Conservation (phyloP, 2,113 vertebrate species). For the Percina caprodes region DNA sequence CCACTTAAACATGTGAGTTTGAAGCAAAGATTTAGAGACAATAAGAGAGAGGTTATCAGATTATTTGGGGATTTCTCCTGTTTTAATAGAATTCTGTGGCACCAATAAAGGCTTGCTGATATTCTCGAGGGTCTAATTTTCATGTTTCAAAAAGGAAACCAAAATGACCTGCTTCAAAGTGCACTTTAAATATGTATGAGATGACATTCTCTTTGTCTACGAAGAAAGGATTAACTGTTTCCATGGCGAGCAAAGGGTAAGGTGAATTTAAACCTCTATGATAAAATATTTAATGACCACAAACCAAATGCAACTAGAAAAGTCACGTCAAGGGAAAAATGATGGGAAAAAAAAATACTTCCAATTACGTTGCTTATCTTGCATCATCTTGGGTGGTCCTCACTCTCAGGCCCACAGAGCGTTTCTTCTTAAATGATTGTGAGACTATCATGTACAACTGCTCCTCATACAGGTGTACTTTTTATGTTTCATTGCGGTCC, state of each 20-base stretch:
- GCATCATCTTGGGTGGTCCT: neutral
- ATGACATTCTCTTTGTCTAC: neutral
- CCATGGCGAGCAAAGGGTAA: neutral
- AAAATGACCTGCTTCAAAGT: neutral
- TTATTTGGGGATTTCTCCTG: neutral
- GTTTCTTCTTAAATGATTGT: neutral
- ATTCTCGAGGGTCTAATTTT: neutral
- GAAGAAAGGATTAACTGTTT: neutral
- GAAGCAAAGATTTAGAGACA: conserved; percentile 4
- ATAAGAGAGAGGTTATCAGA: neutral
- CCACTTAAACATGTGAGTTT: conserved; percentile 64
- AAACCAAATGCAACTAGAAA: neutral
- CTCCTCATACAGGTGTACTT: neutral
- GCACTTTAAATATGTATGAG: neutral
- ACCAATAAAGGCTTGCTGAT: neutral
- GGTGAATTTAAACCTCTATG: neutral
- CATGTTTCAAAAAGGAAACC: neutral
- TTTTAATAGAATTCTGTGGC: neutral
- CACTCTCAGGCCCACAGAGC: neutral
- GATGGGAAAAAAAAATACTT: neutral
- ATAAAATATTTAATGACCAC: neutral
- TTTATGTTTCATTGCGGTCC: neutral
- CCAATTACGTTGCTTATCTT: neutral
- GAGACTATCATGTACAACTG: neutral
- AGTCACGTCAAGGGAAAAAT: neutral